Base-by-base conservation (phyloP, 2,113 vertebrate genomes). In the Percopsis transmontana region DNA sequence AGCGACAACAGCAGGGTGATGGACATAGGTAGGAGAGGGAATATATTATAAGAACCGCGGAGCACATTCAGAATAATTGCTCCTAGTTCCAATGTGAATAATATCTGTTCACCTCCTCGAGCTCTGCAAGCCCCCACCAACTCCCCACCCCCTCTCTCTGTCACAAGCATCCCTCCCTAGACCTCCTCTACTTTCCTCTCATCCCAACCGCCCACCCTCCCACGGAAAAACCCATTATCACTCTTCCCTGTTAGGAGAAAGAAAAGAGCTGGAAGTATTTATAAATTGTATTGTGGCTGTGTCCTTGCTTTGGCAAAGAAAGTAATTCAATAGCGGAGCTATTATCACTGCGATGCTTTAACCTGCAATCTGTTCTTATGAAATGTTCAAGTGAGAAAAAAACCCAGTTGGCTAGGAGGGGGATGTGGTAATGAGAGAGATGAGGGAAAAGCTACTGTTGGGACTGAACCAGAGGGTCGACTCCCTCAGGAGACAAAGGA, bases 191-290 rank as follows among this genome's bases (percentile, higher is more conserved):
- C 51, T 64, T 58, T 74, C 55, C 20, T 16, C 45, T 24, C 66
- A 76, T 16, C 45, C 38, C 66, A 76, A 51, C 70, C 74, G 68
- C 60, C 66, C 58, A 60, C 74, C 77, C 76, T 55, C 77, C 80
- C 84, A 80, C 82, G 27, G 8, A 71, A 58, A 13, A 72, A 51
- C 67, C 66, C 76, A 68, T 72, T 82, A 78, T 66, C 64, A 58
- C 41, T 1, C 2, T 67, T 72, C 27, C 27, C 27, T 80, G 71
- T 79, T 68, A 57, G 66, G 12, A 56, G 27, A 23, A 54, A 54
- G 74, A 66, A 72, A 72, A 62, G 12, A n/a, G 21, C 56, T 51
- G 51, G 33, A 76, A 40, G 69, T 80, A 81, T 85, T 84, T 72
- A 81, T 86, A 74, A 72, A 83, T 77, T 61, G 66, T 42, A 74